phyloP scores from a whole-genome alignment of 2,797 vertebrate species.

The Valencia hispanica region DNA sequence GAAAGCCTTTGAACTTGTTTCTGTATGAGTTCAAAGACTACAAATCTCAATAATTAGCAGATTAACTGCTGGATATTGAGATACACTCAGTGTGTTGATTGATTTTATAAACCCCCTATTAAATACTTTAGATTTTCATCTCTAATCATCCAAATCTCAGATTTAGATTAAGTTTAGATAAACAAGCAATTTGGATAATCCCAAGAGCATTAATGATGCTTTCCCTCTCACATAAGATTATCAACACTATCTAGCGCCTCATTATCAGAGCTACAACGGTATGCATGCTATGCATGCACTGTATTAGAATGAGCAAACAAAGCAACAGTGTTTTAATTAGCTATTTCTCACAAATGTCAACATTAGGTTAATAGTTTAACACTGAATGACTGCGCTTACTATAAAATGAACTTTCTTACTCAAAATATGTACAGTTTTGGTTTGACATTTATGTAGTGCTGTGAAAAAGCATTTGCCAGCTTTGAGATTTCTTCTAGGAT shows the following conservation, averaged over 20 bases:
- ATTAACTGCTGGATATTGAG: slow-evolving; percentile 17
- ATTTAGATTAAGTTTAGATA: slow-evolving; percentile 42
- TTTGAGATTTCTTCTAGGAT: not conserved
- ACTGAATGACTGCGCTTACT: not conserved
- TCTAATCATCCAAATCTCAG: slow-evolving; percentile 24
- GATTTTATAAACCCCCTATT: slow-evolving; percentile 30
- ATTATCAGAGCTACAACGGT: not conserved
- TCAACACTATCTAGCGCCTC: slow-evolving; percentile 14
- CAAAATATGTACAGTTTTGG: not conserved
- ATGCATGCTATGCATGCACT: not conserved
- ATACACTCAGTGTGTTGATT: slow-evolving; percentile 32
- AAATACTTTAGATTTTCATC: not conserved
- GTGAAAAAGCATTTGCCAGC: not conserved
- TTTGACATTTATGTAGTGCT: not conserved
- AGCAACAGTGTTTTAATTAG: not conserved
- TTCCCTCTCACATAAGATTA: slow-evolving; percentile 28
- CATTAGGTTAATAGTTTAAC: not conserved
- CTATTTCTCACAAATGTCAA: not conserved
- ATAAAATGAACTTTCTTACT: not conserved
- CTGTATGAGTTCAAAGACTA: not conserved
- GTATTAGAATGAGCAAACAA: not conserved
- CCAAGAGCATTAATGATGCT: slow-evolving; percentile 1
- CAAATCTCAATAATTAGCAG: not conserved
- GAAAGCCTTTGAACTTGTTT: not conserved
- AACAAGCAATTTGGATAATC: slow-evolving; percentile 29